Evolutionary conservation across 2,888 invertebrate species (phyloP).

Genomic region (Drosophila borealis): DNA sequence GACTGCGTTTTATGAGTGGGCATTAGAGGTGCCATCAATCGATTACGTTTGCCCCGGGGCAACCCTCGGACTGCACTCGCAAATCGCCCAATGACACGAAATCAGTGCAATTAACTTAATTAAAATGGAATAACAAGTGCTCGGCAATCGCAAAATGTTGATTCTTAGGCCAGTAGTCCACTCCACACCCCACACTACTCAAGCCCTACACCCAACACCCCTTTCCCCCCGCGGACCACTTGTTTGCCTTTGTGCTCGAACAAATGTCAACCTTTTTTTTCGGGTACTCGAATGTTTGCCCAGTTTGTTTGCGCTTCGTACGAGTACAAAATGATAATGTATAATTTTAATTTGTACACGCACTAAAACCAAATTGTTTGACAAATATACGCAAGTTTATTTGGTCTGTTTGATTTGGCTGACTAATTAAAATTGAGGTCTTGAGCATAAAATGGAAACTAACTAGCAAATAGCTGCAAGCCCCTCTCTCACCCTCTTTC

Average conservation of each 20-base stretch:
- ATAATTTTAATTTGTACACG: slow-evolving; percentile 73
- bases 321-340: slow-evolving; percentile 57
- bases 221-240: background rate
- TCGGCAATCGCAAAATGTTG: slow-evolving; percentile 49
- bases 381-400: slow-evolving; percentile 60
- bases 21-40: slow-evolving; percentile 62
- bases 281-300: slow-evolving; percentile 25
- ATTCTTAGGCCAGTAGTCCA: slow-evolving; percentile 24
- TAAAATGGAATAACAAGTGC: slow-evolving; percentile 84
- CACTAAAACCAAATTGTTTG: slow-evolving; percentile 65
- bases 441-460: background rate
- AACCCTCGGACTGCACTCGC: slow-evolving; percentile 42
- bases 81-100: slow-evolving; percentile 69
- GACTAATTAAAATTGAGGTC: slow-evolving; percentile 44
- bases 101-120: slow-evolving; percentile 84
- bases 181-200: background rate
- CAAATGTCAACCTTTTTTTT: slow-evolving; percentile 69
- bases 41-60: slow-evolving; percentile 52
- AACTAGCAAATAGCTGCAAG: slow-evolving; percentile 3
- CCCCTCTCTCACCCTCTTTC: too few species aligned
- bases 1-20: slow-evolving; percentile 54
- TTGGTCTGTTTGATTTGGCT: slow-evolving; percentile 62
- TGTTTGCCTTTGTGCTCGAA: slow-evolving; percentile 70
- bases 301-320: slow-evolving; percentile 50
- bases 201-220: background rate